Evolutionary conservation across 2,888 invertebrate genomes (phyloP), one percentile per base, ranked within the genome.

Genomic region (Odontothrips loti): DNA sequence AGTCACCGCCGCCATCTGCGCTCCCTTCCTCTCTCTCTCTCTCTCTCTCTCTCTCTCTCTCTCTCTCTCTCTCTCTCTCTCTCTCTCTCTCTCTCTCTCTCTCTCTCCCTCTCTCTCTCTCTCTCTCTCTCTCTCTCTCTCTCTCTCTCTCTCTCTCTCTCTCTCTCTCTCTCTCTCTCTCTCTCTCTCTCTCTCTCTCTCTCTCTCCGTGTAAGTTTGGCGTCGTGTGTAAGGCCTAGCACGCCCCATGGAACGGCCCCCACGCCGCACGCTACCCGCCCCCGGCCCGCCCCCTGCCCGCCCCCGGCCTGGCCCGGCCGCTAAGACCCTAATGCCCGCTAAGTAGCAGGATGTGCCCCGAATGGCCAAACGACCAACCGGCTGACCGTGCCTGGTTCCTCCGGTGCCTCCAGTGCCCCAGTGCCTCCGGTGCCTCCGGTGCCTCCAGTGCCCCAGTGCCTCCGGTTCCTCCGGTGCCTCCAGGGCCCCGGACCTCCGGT

Each of bases 271-370:
- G 23, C 68, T 23, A 9, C 68, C 4, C 68, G 6, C 23, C 68
- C 68, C 23, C 63, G 20, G 17, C 20, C 20, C n/a, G 9, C 63
- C n/a, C 9, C 63, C 20, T n/a, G 68, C 68, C n/a, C 23, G 9
- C 11, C 68, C 68, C 11, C 0, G 23, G 23, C 68, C 23, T 23
- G 68, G 23, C 68, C 68, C 27, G 68, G 27, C 68, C 68, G 68
- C 68, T 75, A 75, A 75, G 68, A 75, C 68, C 27, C 27, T 75
- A 75, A 75, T 75, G 68, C 68, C 68, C 68, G 68, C 68, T 75
- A 75, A 75, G 68, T 75, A 75, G 68, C 27, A 75, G 68, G 23
- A 27, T 75, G 68, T 75, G 68, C 68, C 23, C 12, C 23, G 68
- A 75, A 75, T 75, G 68, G 68, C 23, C 68, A 75, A 75, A 27